Conservation (phyloP, 2,797 vertebrate species). For the Phrynocephalus guinanensis region DNA sequence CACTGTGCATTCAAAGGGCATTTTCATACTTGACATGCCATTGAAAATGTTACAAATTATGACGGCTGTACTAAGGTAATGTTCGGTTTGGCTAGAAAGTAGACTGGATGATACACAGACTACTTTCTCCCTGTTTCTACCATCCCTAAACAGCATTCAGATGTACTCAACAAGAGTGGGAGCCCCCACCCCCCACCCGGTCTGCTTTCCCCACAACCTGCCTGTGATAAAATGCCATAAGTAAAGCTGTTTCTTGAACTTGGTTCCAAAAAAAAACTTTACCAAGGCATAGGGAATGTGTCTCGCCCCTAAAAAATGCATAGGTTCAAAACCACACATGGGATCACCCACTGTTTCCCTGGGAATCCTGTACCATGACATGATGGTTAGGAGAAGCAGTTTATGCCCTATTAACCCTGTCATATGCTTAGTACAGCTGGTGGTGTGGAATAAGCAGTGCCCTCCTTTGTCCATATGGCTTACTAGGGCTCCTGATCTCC, state of each 20-base stretch:
- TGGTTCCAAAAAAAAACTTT: background rate
- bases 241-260: background rate
- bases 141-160: background rate
- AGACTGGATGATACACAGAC: background rate
- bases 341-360: background rate
- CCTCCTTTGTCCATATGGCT: background rate
- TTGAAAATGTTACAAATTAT: too few relatives aligned
- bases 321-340: background rate
- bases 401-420: background rate
- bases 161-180: background rate
- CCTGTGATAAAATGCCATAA: background rate
- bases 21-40: too few relatives aligned
- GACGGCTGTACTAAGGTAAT: background rate
- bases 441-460: background rate
- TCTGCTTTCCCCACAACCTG: background rate
- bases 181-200: too few relatives aligned
- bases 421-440: too few relatives aligned
- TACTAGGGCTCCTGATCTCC: background rate
- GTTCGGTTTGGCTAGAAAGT: background rate
- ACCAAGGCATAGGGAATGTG: background rate
- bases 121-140: background rate
- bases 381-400: background rate
- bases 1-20: background rate
- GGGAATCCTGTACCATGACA: background rate
- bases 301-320: too few relatives aligned